phyloP scores from a whole-genome alignment of 2,113 vertebrate genomes.

The Ictidomys tridecemlineatus region DNA sequence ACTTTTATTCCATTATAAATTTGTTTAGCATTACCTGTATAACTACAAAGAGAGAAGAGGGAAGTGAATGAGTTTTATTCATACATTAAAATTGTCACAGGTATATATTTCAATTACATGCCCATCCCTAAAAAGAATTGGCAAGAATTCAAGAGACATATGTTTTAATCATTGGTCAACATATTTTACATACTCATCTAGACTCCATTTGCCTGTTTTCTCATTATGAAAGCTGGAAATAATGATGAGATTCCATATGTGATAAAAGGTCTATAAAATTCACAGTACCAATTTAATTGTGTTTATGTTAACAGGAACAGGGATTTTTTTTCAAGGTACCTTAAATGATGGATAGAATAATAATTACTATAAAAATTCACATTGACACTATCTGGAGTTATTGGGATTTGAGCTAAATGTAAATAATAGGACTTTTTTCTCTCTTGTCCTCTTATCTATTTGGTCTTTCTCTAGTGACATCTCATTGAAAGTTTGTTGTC shows the following conservation, averaged over 20 bases:
- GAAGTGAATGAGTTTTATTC: neutral
- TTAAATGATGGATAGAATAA: neutral
- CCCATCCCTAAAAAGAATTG: neutral
- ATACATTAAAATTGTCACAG: neutral
- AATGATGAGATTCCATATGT: neutral
- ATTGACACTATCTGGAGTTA: neutral
- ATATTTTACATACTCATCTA: neutral
- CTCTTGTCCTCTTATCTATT: neutral
- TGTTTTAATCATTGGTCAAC: neutral
- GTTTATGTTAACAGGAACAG: neutral
- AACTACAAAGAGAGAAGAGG: neutral
- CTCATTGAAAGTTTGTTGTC: neutral
- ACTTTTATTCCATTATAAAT: neutral
- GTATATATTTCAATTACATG: neutral
- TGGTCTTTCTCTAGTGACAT: neutral
- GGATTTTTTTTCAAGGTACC: neutral
- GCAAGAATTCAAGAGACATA: neutral
- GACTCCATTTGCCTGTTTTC: neutral
- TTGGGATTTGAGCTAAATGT: neutral
- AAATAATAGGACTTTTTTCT: neutral
- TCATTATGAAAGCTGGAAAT: neutral
- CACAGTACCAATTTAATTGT: neutral
- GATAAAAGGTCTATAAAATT: conserved; percentile 15
- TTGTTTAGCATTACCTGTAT: neutral
- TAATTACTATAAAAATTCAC: neutral